Conservation (phyloP, 92 coral and sea anemone species). For the Siderastrea siderea region DNA sequence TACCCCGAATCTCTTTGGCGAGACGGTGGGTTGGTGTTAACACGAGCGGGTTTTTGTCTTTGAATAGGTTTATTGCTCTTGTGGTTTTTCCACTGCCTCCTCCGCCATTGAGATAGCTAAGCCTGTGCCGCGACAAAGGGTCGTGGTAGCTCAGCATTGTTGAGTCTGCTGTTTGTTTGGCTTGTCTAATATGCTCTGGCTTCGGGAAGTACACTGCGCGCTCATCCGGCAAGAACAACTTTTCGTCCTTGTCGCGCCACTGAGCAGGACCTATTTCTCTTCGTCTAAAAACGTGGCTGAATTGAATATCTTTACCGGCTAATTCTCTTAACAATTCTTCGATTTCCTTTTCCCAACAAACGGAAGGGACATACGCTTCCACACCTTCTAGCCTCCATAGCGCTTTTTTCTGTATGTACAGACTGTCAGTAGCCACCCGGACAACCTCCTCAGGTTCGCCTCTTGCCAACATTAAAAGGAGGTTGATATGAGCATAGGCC, state of each 20-base stretch:
- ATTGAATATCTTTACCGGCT: no score
- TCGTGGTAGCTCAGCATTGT: not conserved
- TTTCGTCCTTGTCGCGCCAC: constrained; percentile 18
- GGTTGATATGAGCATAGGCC: constrained; percentile 14
- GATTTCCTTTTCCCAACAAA: no score
- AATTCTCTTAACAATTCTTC: no score
- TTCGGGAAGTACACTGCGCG: not conserved
- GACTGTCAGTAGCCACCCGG: not conserved
- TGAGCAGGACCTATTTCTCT: not conserved
- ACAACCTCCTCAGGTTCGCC: not conserved
- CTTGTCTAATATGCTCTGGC: not conserved
- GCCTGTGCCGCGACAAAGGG: constrained; percentile 19
- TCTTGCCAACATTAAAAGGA: not conserved
- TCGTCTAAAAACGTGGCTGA: no score
- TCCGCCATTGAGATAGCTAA: constrained; percentile 30
- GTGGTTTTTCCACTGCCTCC: constrained; percentile 34
- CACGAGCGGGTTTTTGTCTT: not conserved
- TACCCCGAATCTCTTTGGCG: constrained; percentile 14
- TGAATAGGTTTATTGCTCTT: not conserved
- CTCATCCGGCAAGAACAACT: not conserved
- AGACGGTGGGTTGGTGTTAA: constrained; percentile 6
- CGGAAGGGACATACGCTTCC: not conserved
- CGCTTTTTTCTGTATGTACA: not conserved
- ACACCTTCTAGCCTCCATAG: not conserved
- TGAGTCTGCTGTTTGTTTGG: no score